phyloP scores from a whole-genome alignment of 1,140 invertebrate species.

The Papilio dardanus region DNA sequence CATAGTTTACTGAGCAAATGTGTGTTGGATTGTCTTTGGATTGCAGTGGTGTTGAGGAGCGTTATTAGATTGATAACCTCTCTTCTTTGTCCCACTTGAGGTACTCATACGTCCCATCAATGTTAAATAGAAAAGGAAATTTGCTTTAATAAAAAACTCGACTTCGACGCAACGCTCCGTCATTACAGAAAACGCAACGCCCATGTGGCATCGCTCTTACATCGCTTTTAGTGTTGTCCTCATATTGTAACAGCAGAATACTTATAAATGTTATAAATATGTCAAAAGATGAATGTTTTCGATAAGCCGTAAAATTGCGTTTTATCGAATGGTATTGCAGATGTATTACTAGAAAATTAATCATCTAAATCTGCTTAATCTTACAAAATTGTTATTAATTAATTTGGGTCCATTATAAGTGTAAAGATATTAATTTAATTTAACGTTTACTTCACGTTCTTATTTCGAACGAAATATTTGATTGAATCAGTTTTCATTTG shows the following conservation, averaged over 20 bases:
- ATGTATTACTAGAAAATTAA: neutral
- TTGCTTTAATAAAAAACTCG: no score
- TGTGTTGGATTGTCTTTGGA: no score
- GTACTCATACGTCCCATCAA: no score
- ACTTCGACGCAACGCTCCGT: neutral
- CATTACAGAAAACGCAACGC: neutral
- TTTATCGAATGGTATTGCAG: neutral
- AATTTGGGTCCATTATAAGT: neutral
- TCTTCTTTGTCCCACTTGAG: neutral
- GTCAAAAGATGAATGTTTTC: neutral
- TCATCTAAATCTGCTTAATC: neutral
- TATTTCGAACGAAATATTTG: neutral
- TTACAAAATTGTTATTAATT: neutral
- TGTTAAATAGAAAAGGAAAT: no score
- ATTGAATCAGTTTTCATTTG: neutral
- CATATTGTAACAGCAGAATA: slow-evolving; percentile 8
- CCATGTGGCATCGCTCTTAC: slow-evolving; percentile 1
- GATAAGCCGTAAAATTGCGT: neutral
- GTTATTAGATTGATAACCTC: no score
- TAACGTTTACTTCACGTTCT: no score
- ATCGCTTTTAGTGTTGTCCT: slow-evolving; percentile 47
- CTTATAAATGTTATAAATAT: slow-evolving; percentile 15
- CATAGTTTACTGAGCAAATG: neutral
- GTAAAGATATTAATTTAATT: neutral
- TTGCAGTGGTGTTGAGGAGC: no score